Evolutionary conservation across 2,113 vertebrate species (phyloP).

Genomic region (Taxidea taxus): DNA sequence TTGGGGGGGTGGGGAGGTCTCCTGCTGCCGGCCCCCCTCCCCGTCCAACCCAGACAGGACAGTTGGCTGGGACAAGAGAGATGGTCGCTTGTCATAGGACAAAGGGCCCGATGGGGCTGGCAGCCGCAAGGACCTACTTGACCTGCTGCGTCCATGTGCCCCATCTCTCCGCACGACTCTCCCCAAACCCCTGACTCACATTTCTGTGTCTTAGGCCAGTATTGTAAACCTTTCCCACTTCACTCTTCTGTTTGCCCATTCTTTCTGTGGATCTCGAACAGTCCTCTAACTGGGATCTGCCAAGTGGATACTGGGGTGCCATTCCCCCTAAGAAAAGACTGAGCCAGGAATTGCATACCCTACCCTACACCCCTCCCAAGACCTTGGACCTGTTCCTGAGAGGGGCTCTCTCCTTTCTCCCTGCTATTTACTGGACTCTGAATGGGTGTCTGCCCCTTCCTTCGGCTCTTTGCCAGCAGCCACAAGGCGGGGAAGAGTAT

Average conservation of each 20-base stretch:
- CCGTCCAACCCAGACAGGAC: not conserved
- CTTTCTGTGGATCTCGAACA: constrained; percentile 13
- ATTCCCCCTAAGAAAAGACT: constrained; percentile 72
- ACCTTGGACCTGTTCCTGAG: not conserved
- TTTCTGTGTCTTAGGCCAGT: constrained; percentile 52
- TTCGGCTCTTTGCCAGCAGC: not conserved
- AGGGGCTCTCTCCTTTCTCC: not conserved
- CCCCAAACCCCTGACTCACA: not conserved
- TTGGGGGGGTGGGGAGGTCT: no score
- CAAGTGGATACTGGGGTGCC: constrained; percentile 60
- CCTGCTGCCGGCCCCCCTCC: not conserved
- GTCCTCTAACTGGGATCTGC: constrained; percentile 43
- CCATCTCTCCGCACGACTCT: constrained; percentile 3
- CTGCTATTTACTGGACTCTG: not conserved
- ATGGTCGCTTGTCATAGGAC: not conserved
- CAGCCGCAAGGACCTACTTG: not conserved
- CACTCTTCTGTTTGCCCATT: not conserved
- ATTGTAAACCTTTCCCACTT: not conserved
- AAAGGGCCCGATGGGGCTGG: not conserved
- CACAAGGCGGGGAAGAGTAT: fast-evolving
- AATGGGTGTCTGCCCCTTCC: not conserved
- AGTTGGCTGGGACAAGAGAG: not conserved
- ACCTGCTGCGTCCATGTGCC: not conserved
- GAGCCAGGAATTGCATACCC: constrained; percentile 59
- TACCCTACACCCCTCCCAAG: not conserved